A percentile compares a stretch with the other conserved stretches of the same genome.
phyloP scores from a whole-genome alignment of 2,797 vertebrate species.

The Pampus argenteus region DNA sequence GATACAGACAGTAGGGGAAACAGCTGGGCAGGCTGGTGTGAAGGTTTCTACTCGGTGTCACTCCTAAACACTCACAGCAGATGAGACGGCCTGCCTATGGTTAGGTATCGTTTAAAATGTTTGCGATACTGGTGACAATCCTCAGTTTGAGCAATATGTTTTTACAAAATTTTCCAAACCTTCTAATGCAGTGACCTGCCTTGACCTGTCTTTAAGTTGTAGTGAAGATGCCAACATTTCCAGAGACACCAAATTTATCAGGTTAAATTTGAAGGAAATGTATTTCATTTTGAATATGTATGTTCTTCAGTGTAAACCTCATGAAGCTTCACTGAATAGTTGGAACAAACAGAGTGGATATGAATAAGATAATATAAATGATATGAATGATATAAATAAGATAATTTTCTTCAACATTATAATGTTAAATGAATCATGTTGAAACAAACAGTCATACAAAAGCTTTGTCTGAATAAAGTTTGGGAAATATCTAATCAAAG shows the following conservation, averaged over 20 bases:
- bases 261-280: neutral
- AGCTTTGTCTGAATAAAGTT: neutral
- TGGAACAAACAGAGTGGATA: too few relatives aligned
- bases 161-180: neutral
- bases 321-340: too few relatives aligned
- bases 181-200: neutral
- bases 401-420: too few relatives aligned
- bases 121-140: neutral
- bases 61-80: slow-evolving; percentile 5
- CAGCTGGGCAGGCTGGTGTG: slow-evolving; percentile 24
- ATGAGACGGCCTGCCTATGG: slow-evolving; percentile 5
- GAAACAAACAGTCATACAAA: neutral
- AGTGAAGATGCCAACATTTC: neutral
- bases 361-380: too few relatives aligned
- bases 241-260: neutral
- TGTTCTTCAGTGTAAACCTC: neutral
- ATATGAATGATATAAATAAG: too few relatives aligned
- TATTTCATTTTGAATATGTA: slow-evolving; percentile 1
- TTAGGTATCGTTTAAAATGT: neutral
- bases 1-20: slow-evolving; percentile 38
- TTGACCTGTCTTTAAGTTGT: neutral
- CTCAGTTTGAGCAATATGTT: neutral
- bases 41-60: slow-evolving; percentile 29
- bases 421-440: too few relatives aligned
- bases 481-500: neutral